Evolutionary conservation across 2,888 invertebrate genomes (phyloP), one percentile per base, ranked within the genome.

Genomic region (Chromoteleia sp.): DNA sequence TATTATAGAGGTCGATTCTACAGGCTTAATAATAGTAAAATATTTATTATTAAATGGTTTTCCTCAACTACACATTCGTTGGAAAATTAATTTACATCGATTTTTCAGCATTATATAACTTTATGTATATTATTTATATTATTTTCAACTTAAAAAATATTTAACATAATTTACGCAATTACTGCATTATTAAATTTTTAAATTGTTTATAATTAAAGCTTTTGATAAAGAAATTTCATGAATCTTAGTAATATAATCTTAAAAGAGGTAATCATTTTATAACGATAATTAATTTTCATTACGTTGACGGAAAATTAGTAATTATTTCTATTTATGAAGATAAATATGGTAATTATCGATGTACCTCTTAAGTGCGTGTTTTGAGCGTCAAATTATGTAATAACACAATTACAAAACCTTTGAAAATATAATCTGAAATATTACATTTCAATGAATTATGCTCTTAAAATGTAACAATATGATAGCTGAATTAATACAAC

Each of bases 271-370:
- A 73, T 59, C 17, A 71, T 54, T 63, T 52, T 73, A 73, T 43
- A 63, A 63, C 10, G 33, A 48, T 56, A 74, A 74, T 65, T 56
- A 74, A 74, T 74, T 65, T 74, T 45, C 63, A 74, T 74, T 74
- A 56, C 25, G 36, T 30, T 19, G 15, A 21, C 21, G 54, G 29
- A 65, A 73, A 74, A 65, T 74, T 74, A 15, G 63, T 74, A 65
- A 74, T 56, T 74, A 39, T 74, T 74, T 65, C 74, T 65, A 65
- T 74, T 74, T 74, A 74, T 74, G 74, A 74, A 74, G 65, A 74
- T 74, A 74, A 74, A 74, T 74, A 74, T 36, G 74, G 45, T 48
- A 54, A 33, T 74, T 74, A 74, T 74, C 61, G 74, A 65, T 48
- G 74, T 63, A 63, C 21, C 50, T 73, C 63, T 63, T 63, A 36